These are phyloP conservation scores for Phasia obesa DNA, from an alignment of 2,888 invertebrate genomes.

Conservation along the genomic window DNA sequence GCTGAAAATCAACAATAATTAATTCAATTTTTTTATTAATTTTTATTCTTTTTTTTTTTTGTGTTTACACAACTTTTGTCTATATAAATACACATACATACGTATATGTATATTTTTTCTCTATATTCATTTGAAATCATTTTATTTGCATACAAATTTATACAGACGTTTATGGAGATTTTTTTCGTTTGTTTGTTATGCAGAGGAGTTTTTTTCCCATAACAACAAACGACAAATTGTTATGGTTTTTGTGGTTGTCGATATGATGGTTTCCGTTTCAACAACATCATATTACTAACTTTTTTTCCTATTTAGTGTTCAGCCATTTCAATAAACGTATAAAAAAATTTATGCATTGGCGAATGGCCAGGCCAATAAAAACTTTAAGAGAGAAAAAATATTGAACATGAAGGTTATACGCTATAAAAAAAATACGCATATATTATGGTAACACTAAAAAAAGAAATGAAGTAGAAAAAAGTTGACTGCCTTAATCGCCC, in stretches of 20 bases:
- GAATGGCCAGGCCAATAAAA: conserved; percentile 1
- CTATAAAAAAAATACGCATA: not conserved
- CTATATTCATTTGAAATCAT: conserved; percentile 1
- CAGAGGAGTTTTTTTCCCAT: conserved; percentile 8
- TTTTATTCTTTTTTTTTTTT: not conserved
- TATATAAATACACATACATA: too few relatives aligned
- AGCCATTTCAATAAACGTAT: conserved; percentile 7
- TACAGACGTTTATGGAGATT: conserved; percentile 7
- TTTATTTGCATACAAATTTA: conserved; percentile 11
- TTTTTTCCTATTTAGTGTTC: not conserved
- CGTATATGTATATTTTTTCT: too few relatives aligned
- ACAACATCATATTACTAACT: conserved; percentile 51
- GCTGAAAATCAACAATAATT: not conserved
- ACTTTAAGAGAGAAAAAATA: not conserved
- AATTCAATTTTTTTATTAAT: conserved; percentile 5
- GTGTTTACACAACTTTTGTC: too few relatives aligned
- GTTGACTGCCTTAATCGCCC: too few relatives aligned
- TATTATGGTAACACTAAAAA: too few relatives aligned
- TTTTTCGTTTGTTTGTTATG: conserved; percentile 1
- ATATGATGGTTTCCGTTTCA: conserved; percentile 63
- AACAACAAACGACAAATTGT: conserved; percentile 62
- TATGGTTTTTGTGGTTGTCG: conserved; percentile 68
- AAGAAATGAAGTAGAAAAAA: too few relatives aligned
- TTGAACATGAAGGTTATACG: not conserved
- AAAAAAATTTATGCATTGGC: conserved; percentile 3